A percentile compares a stretch with the other conserved stretches of the same genome.
These are phyloP conservation scores for Romanomermis culicivorax DNA, from an alignment of 2,888 invertebrate genomes.

Conservation along the genomic window DNA sequence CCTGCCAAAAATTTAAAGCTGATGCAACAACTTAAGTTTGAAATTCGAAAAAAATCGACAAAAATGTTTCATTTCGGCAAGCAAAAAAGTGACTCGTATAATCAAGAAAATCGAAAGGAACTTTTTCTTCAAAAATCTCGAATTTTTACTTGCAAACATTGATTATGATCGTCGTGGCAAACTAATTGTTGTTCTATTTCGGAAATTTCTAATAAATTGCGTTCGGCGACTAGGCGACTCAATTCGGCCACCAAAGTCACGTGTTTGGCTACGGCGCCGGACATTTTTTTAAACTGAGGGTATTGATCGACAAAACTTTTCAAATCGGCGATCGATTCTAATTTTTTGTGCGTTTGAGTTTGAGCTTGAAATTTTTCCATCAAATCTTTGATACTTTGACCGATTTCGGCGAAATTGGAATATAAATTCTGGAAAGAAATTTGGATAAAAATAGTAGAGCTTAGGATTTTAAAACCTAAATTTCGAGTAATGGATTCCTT, in stretches of 20 bases:
- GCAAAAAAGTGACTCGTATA: too few species aligned
- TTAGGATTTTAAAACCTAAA: neutral
- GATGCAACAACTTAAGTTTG: too few species aligned
- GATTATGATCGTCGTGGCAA: conserved; percentile 42
- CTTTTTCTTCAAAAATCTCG: too few species aligned
- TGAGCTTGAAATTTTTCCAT: conserved; percentile 95
- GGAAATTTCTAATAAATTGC: conserved; percentile 64
- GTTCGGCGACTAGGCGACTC: conserved; percentile 53
- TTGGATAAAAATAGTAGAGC: too few species aligned
- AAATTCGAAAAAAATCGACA: too few species aligned
- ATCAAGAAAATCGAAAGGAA: too few species aligned
- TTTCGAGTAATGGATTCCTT: neutral
- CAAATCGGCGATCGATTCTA: conserved; percentile 96
- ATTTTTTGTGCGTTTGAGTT: conserved; percentile 80
- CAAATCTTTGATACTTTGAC: conserved; percentile 75
- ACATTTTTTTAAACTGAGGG: conserved; percentile 66
- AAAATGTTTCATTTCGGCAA: too few species aligned
- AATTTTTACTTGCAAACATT: conserved; percentile 41
- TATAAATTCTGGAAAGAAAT: conserved; percentile 54
- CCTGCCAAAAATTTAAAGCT: conserved; percentile 39
- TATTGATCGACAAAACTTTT: conserved; percentile 75
- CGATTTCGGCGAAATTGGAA: conserved; percentile 93
- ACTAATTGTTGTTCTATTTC: conserved; percentile 74
- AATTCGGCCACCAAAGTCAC: conserved; percentile 87
- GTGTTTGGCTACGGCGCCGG: conserved; percentile 75